Conservation (phyloP, 2,888 invertebrate species). For the Cartodere bifasciata region DNA sequence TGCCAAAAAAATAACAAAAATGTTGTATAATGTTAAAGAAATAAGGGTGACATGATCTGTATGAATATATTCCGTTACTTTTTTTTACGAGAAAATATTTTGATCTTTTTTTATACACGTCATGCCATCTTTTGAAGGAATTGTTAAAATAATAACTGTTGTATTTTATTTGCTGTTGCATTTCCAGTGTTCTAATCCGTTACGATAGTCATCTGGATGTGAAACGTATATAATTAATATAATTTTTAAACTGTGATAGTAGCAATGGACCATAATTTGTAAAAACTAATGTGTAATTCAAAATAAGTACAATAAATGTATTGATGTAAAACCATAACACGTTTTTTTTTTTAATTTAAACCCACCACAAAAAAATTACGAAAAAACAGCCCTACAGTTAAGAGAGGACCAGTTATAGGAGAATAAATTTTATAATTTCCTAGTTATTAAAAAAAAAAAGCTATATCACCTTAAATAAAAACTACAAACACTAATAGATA, state of each 20-base stretch:
- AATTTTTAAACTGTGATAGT: conserved; percentile 39
- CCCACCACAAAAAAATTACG: too few relatives aligned
- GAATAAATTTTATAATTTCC: too few relatives aligned
- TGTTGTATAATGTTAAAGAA: conserved; percentile 17
- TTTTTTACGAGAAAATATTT: conserved; percentile 11
- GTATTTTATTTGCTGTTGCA: conserved; percentile 10
- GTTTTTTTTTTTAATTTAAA: conserved; percentile 10
- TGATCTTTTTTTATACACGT: conserved; percentile 7
- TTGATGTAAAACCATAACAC: conserved; percentile 26
- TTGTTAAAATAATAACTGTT: conserved; percentile 24
- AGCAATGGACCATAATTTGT: conserved; percentile 38
- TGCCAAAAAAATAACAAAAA: conserved; percentile 21
- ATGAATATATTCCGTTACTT: neutral
- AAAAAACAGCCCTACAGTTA: too few relatives aligned
- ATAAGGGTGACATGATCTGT: conserved; percentile 3
- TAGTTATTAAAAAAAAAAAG: too few relatives aligned
- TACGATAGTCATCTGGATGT: too few relatives aligned
- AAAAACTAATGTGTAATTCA: conserved; percentile 28
- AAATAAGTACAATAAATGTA: conserved; percentile 36
- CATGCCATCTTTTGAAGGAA: conserved; percentile 22
- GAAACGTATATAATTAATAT: conserved; percentile 16
- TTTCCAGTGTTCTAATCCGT: conserved; percentile 12
- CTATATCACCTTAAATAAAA: too few relatives aligned
- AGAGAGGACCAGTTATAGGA: too few relatives aligned
- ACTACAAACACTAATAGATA: too few relatives aligned